Evolutionary conservation across 2,797 vertebrate species (phyloP).

Genomic region (Ctenopoma kingsleyae): DNA sequence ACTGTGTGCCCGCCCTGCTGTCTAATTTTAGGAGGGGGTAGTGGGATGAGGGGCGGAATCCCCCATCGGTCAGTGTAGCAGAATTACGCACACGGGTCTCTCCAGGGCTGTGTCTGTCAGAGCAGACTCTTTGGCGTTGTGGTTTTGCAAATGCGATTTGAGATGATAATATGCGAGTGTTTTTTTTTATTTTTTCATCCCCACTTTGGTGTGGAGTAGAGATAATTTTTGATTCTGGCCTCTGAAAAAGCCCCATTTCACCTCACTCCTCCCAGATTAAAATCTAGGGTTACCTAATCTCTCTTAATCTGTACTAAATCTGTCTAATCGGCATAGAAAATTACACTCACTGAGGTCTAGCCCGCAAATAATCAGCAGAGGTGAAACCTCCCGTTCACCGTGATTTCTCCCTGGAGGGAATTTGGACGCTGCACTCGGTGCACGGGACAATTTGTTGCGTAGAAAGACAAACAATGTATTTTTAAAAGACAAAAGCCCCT

Average conservation of each 20-base stretch:
- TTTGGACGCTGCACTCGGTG: conserved; percentile 50
- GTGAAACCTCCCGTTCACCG: conserved; percentile 61
- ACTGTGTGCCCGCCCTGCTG: conserved; percentile 50
- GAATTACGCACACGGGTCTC: conserved; percentile 59
- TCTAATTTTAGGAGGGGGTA: conserved; percentile 46
- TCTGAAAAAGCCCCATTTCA: conserved; percentile 56
- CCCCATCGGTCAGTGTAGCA: conserved; percentile 53
- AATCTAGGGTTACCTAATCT: conserved; percentile 81
- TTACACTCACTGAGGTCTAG: conserved; percentile 66
- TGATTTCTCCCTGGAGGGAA: conserved; percentile 59
- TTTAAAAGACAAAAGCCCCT: conserved; percentile 16
- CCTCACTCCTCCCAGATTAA: conserved; percentile 69
- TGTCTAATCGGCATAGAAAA: conserved; percentile 77
- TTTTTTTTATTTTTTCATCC: conserved; percentile 27
- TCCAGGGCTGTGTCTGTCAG: conserved; percentile 43
- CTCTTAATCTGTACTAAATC: conserved; percentile 82
- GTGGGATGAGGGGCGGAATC: conserved; percentile 56
- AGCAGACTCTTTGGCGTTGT: conserved; percentile 25
- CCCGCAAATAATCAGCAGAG: conserved; percentile 67
- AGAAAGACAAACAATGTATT: conserved; percentile 23
- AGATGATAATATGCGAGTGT: conserved; percentile 35
- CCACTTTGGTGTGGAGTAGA: conserved; percentile 31
- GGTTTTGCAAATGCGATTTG: conserved; percentile 33
- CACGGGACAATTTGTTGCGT: conserved; percentile 47
- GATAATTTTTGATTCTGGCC: conserved; percentile 39